A percentile compares a stretch with the other conserved stretches of the same genome.
Conservation (phyloP, 1,140 invertebrate genomes). For the Lordiphosa mommai region DNA sequence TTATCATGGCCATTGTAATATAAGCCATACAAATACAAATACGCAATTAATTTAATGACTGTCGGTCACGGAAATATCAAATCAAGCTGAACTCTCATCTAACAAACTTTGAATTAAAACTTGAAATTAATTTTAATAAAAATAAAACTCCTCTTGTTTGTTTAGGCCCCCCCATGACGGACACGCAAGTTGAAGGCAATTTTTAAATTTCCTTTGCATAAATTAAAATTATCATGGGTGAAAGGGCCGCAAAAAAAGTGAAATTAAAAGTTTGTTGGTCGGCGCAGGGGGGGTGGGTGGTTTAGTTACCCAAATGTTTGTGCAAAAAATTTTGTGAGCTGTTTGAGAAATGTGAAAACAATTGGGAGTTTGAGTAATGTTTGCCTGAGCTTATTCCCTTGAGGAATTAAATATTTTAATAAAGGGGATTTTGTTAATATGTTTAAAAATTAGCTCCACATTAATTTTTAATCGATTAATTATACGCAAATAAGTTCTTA, state of each 20-base stretch:
- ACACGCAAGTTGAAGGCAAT: slow-evolving; percentile 15
- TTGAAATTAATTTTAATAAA: slow-evolving; percentile 10
- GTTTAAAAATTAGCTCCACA: too few species aligned
- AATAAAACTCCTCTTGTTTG: slow-evolving; percentile 12
- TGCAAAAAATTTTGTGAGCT: slow-evolving; percentile 11
- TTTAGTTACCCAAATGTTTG: slow-evolving; percentile 3
- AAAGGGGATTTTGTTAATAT: too few species aligned
- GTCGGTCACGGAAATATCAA: slow-evolving; percentile 69
- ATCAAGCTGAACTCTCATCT: slow-evolving; percentile 37
- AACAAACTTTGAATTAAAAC: slow-evolving; percentile 4
- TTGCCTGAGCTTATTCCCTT: too few species aligned
- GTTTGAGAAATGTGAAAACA: neutral
- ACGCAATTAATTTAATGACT: slow-evolving; percentile 50
- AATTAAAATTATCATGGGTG: slow-evolving; percentile 20
- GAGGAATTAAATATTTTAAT: too few species aligned
- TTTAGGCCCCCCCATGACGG: slow-evolving; percentile 6
- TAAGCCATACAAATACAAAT: neutral
- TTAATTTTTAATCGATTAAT: too few species aligned
- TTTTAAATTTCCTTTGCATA: slow-evolving; percentile 34
- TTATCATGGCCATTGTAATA: slow-evolving; percentile 12
- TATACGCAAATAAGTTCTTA: too few species aligned
- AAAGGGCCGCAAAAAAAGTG: slow-evolving; percentile 2
- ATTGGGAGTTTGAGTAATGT: too few species aligned
- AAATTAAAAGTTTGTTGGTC: slow-evolving; percentile 27
- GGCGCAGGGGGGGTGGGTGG: neutral